These are phyloP conservation scores for Carposina sasakii DNA, from an alignment of 1,140 invertebrate species.

Conservation along the genomic window DNA sequence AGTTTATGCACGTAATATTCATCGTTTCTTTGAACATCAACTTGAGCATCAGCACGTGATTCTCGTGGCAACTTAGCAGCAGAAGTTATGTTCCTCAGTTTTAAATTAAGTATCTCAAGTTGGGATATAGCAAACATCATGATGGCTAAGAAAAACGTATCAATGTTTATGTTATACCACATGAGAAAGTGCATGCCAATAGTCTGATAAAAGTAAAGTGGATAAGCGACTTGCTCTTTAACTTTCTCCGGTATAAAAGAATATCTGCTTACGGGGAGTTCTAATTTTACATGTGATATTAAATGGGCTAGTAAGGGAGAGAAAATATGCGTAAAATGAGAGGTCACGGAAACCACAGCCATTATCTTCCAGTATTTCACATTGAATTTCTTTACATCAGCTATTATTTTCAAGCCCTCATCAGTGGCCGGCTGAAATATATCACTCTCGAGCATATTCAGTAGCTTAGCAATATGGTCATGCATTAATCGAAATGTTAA, in stretches of 20 bases:
- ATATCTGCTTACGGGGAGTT: slow-evolving; percentile 39
- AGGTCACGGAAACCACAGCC: slow-evolving; percentile 29
- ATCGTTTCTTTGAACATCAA: slow-evolving; percentile 8
- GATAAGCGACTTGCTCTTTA: slow-evolving; percentile 32
- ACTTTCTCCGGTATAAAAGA: slow-evolving; percentile 38
- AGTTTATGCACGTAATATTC: slow-evolving; percentile 22
- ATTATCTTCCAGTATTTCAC: slow-evolving; percentile 42
- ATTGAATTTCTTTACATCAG: slow-evolving; percentile 39
- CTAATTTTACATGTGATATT: slow-evolving; percentile 24
- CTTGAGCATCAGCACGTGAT: background rate
- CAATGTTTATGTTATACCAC: slow-evolving; percentile 40
- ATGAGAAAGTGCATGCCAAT: slow-evolving; percentile 45
- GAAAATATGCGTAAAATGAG: slow-evolving; percentile 33
- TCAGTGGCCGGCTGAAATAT: slow-evolving; percentile 38
- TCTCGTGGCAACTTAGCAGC: too few species aligned
- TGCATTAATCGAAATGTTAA: slow-evolving; percentile 35
- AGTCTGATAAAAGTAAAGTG: slow-evolving; percentile 44
- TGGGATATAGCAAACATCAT: slow-evolving; percentile 46
- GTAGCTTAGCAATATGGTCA: slow-evolving; percentile 31
- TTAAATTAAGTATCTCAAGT: slow-evolving; percentile 42
- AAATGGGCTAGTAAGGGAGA: slow-evolving; percentile 39
- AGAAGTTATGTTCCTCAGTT: slow-evolving; percentile 29
- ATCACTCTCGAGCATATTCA: slow-evolving; percentile 38
- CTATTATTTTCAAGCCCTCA: slow-evolving; percentile 30
- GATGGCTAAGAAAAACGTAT: slow-evolving; percentile 46